phyloP scores from a whole-genome alignment of 2,888 invertebrate genomes.

The Eilema griseolum region DNA sequence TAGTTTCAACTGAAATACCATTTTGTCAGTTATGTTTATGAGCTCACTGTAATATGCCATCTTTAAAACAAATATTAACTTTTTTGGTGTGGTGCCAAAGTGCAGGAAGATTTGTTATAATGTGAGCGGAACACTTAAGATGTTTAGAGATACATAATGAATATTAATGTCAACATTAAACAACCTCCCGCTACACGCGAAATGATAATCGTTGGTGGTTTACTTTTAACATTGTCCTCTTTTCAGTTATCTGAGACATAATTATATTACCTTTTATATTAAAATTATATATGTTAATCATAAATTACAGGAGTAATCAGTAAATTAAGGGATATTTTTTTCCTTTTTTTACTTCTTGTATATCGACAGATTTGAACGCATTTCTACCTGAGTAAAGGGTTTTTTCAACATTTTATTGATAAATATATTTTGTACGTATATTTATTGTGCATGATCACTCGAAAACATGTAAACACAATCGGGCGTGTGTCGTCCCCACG shows the following conservation, averaged over 20 bases:
- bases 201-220: conserved; percentile 13
- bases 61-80: conserved; percentile 49
- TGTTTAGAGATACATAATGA: conserved; percentile 35
- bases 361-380: conserved; percentile 34
- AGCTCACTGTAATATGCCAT: conserved; percentile 42
- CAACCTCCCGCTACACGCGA: conserved; percentile 15
- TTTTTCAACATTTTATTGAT: conserved; percentile 35
- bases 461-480: conserved; percentile 65
- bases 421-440: conserved; percentile 40
- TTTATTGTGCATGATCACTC: conserved; percentile 51
- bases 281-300: not conserved
- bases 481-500: conserved; percentile 57
- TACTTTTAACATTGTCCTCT: conserved; percentile 11
- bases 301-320: not conserved
- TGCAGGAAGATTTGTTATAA: conserved; percentile 50
- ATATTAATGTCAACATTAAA: conserved; percentile 35
- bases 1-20: conserved; percentile 50
- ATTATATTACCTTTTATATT: not conserved
- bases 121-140: conserved; percentile 35
- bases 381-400: conserved; percentile 42
- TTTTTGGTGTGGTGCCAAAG: conserved; percentile 54
- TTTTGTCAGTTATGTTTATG: conserved; percentile 51
- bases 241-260: conserved; percentile 1
- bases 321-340: not conserved
- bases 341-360: conserved; percentile 27